Conservation (phyloP, 2,797 vertebrate species). For the Esox lucius region DNA sequence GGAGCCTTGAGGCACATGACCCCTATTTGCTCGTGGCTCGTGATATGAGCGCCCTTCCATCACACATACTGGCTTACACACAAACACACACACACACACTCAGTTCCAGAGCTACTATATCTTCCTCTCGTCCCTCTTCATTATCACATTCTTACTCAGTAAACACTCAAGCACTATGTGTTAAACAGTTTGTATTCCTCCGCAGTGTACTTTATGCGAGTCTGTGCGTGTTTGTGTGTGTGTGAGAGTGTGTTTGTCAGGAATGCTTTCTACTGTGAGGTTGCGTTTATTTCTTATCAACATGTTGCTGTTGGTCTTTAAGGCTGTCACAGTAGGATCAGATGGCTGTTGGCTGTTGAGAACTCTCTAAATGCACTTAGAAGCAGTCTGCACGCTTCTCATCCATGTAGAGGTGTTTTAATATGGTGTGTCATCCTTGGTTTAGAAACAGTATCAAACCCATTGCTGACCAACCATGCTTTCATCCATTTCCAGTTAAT, state of each 20-base stretch:
- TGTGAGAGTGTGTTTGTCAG: conserved; percentile 11
- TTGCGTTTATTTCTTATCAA: conserved; percentile 42
- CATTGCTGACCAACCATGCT: background rate
- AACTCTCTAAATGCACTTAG: background rate
- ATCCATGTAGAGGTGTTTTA: background rate
- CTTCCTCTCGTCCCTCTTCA: background rate
- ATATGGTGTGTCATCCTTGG: background rate
- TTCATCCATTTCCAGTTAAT: too few relatives aligned
- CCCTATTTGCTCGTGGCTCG: conserved; percentile 56
- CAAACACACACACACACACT: conserved; percentile 20
- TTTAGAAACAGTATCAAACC: background rate
- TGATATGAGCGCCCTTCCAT: conserved; percentile 44
- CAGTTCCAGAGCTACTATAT: conserved; percentile 8
- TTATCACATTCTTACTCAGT: background rate
- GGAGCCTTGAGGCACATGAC: conserved; percentile 55
- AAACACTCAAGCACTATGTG: too few relatives aligned
- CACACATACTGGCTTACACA: conserved; percentile 6
- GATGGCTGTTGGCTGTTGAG: conserved; percentile 37
- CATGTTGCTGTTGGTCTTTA: conserved; percentile 35
- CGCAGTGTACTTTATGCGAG: background rate
- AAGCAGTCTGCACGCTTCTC: background rate
- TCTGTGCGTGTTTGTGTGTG: background rate
- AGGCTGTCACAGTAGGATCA: conserved; percentile 8
- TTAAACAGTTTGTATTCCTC: background rate
- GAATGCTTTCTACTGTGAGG: conserved; percentile 37